These are phyloP conservation scores for Parnassius mnemosyne DNA, from an alignment of 2,888 invertebrate genomes.

Conservation along the genomic window DNA sequence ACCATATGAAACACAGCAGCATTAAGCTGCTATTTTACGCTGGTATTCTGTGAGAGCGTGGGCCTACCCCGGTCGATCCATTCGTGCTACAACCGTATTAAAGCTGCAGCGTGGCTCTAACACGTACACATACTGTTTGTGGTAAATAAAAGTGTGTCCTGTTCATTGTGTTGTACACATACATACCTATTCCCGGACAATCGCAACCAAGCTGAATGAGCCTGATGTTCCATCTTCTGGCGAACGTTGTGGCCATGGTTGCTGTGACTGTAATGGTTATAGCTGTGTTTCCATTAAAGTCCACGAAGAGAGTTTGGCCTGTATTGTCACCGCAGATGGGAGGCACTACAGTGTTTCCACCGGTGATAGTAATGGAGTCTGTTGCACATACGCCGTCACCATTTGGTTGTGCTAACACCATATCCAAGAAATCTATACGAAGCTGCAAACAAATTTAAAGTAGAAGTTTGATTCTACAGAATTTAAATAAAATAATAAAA, in stretches of 20 bases:
- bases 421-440: constrained; percentile 88
- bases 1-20: too few species aligned
- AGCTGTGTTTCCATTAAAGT: constrained; percentile 84
- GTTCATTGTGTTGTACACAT: too few species aligned
- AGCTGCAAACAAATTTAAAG: constrained; percentile 52
- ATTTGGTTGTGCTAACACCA: constrained; percentile 86
- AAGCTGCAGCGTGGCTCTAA: too few species aligned
- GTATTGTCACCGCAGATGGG: constrained; percentile 89
- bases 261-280: constrained; percentile 86
- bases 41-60: too few species aligned
- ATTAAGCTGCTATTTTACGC: too few species aligned
- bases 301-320: constrained; percentile 88
- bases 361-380: constrained; percentile 86
- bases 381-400: constrained; percentile 85
- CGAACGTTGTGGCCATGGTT: constrained; percentile 78
- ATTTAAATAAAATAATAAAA: too few species aligned
- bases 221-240: constrained; percentile 87
- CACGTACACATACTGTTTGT: too few species aligned
- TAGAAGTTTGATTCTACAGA: too few species aligned
- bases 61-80: too few species aligned
- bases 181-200: constrained; percentile 82
- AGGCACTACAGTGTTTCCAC: constrained; percentile 85
- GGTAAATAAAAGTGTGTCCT: too few species aligned
- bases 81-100: too few species aligned
- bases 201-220: constrained; percentile 87